Conservation (phyloP, 2,888 invertebrate species). For the Uropetala carovei region DNA sequence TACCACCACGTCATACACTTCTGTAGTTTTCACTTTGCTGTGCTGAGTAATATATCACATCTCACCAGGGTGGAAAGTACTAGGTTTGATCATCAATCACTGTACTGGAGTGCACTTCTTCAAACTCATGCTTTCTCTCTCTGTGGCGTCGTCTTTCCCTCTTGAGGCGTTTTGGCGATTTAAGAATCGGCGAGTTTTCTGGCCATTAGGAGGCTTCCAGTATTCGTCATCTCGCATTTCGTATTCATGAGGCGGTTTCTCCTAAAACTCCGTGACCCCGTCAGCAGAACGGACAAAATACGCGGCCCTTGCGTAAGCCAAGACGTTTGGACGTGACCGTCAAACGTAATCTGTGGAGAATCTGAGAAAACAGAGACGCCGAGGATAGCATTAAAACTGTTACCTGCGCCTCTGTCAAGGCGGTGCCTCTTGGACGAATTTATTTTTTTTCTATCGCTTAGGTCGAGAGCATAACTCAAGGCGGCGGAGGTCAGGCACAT, state of each 20-base stretch:
- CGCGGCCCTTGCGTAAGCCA: constrained; percentile 46
- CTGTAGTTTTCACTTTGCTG: too few relatives aligned
- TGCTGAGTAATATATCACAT: too few relatives aligned
- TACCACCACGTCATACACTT: too few relatives aligned
- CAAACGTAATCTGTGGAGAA: neutral
- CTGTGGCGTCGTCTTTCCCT: too few relatives aligned
- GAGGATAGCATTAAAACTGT: constrained; percentile 10
- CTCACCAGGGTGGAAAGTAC: too few relatives aligned
- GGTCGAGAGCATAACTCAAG: neutral
- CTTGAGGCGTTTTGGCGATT: neutral
- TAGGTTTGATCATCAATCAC: too few relatives aligned
- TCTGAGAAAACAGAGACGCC: constrained; percentile 24
- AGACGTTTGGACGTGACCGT: constrained; percentile 14
- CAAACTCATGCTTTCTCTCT: neutral
- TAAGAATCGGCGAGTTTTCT: neutral
- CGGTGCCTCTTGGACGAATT: neutral
- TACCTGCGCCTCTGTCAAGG: neutral
- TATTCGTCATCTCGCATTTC: constrained; percentile 37
- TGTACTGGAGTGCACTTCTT: too few relatives aligned
- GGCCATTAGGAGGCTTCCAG: constrained; percentile 10
- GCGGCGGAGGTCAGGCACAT: neutral
- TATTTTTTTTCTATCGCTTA: neutral
- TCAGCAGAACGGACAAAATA: neutral
- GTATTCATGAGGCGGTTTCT: constrained; percentile 31
- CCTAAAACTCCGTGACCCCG: constrained; percentile 42